These are phyloP conservation scores for Agriopis marginaria DNA, from an alignment of 2,888 invertebrate species.

Conservation along the genomic window DNA sequence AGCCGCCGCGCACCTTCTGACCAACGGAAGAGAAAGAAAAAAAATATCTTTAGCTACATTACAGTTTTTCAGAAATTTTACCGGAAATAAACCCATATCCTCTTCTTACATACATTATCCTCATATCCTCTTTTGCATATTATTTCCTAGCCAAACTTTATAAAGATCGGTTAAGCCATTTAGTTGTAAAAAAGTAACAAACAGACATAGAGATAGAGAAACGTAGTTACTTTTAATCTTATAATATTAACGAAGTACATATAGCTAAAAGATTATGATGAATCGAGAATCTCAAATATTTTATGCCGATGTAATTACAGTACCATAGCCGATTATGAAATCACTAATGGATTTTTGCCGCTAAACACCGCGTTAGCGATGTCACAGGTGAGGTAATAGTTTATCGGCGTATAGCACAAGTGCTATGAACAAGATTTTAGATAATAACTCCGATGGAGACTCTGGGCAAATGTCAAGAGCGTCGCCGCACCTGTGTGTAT, in stretches of 20 bases:
- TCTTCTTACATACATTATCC: no score
- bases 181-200: neutral
- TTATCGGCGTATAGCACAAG: constrained; percentile 28
- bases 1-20: no score
- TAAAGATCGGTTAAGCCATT: constrained; percentile 6
- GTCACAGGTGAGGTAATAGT: constrained; percentile 24
- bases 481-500: constrained; percentile 49
- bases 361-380: constrained; percentile 35
- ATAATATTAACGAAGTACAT: no score
- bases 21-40: no score
- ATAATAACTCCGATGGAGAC: constrained; percentile 45
- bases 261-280: no score
- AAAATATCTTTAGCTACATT: no score
- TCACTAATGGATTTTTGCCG: constrained; percentile 44
- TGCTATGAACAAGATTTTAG: constrained; percentile 49
- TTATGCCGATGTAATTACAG: constrained; percentile 44
- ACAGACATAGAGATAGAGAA: neutral
- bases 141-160: constrained; percentile 21
- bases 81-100: no score
- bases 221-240: no score
- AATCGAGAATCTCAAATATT: constrained; percentile 14
- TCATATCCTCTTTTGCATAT: no score
- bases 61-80: no score
- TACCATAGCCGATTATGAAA: constrained; percentile 41
- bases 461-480: constrained; percentile 61